Conservation (phyloP, 1,140 invertebrate species). For the Diachasmimorpha longicaudata region DNA sequence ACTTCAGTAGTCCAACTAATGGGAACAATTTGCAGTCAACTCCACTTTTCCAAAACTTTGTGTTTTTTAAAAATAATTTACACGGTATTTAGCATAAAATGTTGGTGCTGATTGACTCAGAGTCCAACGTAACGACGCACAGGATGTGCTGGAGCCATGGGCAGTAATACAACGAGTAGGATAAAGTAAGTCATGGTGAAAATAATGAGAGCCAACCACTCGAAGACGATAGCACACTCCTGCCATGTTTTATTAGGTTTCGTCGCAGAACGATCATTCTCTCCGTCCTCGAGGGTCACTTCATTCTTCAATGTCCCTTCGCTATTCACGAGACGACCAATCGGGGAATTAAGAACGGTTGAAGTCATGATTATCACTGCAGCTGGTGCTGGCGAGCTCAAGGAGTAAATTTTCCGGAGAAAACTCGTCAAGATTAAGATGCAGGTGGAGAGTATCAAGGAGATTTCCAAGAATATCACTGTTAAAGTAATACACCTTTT, state of each 20-base stretch:
- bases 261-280: not conserved
- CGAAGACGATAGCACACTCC: conserved; percentile 43
- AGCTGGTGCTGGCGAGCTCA: conserved; percentile 36
- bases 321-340: conserved; percentile 37
- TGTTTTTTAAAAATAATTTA: not conserved
- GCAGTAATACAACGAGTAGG: conserved; percentile 39
- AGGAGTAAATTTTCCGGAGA: conserved; percentile 47
- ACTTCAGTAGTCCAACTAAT: not conserved
- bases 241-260: conserved; percentile 41
- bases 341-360: conserved; percentile 40
- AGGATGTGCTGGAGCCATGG: not conserved
- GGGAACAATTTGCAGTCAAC: not conserved
- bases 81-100: not conserved
- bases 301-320: conserved; percentile 28
- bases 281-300: conserved; percentile 4
- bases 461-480: conserved; percentile 62
- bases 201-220: conserved; percentile 43
- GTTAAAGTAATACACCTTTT: conserved; percentile 17
- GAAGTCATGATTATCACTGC: conserved; percentile 40
- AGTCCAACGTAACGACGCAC: not conserved
- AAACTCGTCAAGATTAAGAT: conserved; percentile 57
- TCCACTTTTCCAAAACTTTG: not conserved
- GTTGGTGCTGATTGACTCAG: not conserved
- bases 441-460: conserved; percentile 56
- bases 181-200: conserved; percentile 40